Evolutionary conservation across 2,797 vertebrate genomes (phyloP).

Genomic region (Chaunax sp.): DNA sequence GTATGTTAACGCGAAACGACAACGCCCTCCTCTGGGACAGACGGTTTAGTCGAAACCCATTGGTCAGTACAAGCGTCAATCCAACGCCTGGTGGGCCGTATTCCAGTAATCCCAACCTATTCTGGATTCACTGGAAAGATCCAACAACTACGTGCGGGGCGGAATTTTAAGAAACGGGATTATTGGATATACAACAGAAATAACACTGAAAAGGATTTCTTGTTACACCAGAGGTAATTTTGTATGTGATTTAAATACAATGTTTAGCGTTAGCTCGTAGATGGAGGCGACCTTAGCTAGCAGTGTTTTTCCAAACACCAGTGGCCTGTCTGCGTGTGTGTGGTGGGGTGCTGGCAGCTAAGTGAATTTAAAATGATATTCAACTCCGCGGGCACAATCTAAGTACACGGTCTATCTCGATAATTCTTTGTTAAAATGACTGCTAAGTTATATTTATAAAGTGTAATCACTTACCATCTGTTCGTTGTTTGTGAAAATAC

Average conservation of each 20-base stretch:
- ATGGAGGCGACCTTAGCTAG: slow-evolving; percentile 20
- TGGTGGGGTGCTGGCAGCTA: slow-evolving; percentile 5
- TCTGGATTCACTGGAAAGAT: slow-evolving; percentile 44
- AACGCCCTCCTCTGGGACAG: slow-evolving; percentile 7
- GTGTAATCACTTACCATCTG: background rate
- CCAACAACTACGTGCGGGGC: background rate
- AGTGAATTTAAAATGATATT: slow-evolving; percentile 1
- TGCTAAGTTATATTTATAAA: background rate
- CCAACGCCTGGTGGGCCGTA: slow-evolving; percentile 11
- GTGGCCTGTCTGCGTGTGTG: slow-evolving; percentile 40
- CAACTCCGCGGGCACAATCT: background rate
- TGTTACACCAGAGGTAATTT: slow-evolving; percentile 55
- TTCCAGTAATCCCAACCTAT: slow-evolving; percentile 73
- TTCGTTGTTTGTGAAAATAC: background rate
- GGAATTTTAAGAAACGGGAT: background rate
- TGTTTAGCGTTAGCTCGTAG: slow-evolving; percentile 8
- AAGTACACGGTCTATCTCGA: background rate
- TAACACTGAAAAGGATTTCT: background rate
- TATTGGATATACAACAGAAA: background rate
- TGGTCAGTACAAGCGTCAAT: slow-evolving; percentile 53
- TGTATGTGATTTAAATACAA: background rate
- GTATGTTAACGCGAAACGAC: background rate
- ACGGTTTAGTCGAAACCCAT: slow-evolving; percentile 29
- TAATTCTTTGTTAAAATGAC: background rate
- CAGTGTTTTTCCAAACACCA: slow-evolving; percentile 51